These are phyloP conservation scores for Acestrorhynchus altus DNA, from an alignment of 2,797 vertebrate species.

Conservation along the genomic window DNA sequence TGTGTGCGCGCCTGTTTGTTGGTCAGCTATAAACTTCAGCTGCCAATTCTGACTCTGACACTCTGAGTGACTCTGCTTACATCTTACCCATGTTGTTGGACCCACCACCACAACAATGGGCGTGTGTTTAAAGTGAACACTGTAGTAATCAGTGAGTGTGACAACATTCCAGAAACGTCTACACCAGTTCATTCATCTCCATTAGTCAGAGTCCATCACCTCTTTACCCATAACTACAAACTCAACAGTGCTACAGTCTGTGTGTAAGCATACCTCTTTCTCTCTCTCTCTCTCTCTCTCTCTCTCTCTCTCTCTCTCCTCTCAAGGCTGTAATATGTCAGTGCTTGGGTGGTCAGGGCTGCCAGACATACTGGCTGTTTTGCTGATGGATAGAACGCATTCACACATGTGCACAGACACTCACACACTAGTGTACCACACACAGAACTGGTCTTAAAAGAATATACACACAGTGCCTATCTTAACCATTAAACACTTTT, in stretches of 20 bases:
- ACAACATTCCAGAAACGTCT: too few species aligned
- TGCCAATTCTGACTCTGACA: conserved; percentile 35
- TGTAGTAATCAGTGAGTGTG: too few species aligned
- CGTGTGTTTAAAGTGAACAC: background rate
- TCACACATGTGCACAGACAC: conserved; percentile 62
- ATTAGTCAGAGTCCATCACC: background rate
- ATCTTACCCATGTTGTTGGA: too few species aligned
- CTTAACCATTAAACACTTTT: conserved; percentile 23
- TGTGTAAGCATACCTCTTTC: background rate
- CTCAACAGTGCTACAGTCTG: background rate
- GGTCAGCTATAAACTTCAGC: conserved; percentile 42
- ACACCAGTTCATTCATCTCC: background rate
- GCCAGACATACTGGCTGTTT: conserved; percentile 57
- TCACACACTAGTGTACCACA: conserved; percentile 36
- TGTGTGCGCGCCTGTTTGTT: conserved; percentile 16
- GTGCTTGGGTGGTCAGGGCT: conserved; percentile 76
- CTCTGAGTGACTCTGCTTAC: too few species aligned
- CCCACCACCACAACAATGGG: too few species aligned
- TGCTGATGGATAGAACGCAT: conserved; percentile 62
- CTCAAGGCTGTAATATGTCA: conserved; percentile 67
- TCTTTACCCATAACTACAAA: background rate
- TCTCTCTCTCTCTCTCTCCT: conserved; percentile 23
- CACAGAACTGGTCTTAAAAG: conserved; percentile 3
- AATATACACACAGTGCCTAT: conserved; percentile 2
- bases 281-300: conserved; percentile 27